phyloP scores from a whole-genome alignment of 64 coral and sea anemone species.

The Anthopleura sola region DNA sequence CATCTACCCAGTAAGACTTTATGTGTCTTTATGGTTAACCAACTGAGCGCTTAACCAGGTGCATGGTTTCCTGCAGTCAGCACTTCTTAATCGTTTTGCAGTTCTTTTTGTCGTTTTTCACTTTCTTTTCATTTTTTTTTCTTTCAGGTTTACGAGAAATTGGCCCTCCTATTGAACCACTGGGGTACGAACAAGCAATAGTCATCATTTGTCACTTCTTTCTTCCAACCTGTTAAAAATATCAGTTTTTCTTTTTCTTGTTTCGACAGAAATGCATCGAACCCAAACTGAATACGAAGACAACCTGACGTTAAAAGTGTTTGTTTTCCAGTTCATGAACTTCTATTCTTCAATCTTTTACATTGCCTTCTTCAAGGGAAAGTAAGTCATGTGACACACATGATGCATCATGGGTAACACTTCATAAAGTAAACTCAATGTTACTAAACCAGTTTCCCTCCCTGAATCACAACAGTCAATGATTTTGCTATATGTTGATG shows the following conservation, averaged over 20 bases:
- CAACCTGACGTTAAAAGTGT: slow-evolving; percentile 88
- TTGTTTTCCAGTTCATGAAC: slow-evolving; percentile 91
- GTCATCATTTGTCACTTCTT: no score
- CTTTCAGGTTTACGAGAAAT: slow-evolving; percentile 85
- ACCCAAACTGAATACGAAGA: slow-evolving; percentile 97
- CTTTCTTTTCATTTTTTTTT: neutral
- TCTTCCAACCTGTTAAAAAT: no score
- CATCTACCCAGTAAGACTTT: no score
- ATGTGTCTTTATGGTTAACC: no score
- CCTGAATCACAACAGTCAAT: no score
- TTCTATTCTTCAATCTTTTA: slow-evolving; percentile 94
- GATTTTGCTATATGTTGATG: no score
- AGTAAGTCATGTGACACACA: slow-evolving; percentile 74
- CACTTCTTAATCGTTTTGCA: no score
- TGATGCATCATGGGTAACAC: no score
- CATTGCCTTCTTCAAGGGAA: slow-evolving; percentile 94
- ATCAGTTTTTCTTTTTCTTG: neutral
- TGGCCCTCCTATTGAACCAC: slow-evolving; percentile 84
- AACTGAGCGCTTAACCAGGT: no score
- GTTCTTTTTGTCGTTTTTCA: neutral
- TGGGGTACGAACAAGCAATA: slow-evolving; percentile 49
- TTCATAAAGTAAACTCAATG: no score
- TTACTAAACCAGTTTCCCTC: no score
- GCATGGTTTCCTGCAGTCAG: no score
- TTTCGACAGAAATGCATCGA: slow-evolving; percentile 83